These are phyloP conservation scores for Colossoma macropomum DNA, from an alignment of 2,113 vertebrate genomes.

Conservation along the genomic window DNA sequence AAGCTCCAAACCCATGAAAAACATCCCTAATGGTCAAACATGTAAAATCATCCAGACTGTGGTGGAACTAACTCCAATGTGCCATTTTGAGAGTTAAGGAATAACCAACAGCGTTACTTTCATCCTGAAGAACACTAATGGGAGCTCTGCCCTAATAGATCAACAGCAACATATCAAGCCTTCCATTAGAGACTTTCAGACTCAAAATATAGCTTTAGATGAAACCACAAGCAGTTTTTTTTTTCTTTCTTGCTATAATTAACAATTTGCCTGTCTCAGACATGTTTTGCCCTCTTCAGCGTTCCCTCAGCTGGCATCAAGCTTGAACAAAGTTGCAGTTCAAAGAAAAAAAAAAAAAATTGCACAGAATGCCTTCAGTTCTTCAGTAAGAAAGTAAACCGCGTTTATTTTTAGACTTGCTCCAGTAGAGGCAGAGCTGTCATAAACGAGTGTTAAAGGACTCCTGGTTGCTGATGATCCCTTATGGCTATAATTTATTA, in stretches of 20 bases:
- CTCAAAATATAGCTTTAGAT: neutral
- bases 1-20: no score
- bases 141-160: neutral
- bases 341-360: neutral
- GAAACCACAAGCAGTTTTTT: neutral
- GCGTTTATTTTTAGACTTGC: neutral
- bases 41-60: no score
- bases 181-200: neutral
- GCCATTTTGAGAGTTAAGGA: neutral
- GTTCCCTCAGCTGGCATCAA: neutral
- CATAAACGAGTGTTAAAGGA: neutral
- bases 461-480: neutral
- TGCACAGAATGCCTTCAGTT: neutral
- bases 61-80: no score
- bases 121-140: neutral
- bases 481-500: neutral
- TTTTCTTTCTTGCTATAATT: neutral
- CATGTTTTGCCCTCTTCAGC: neutral
- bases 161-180: neutral
- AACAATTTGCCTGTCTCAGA: neutral
- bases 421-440: neutral
- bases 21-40: no score
- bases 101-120: neutral
- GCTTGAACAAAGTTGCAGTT: neutral
- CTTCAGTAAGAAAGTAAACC: neutral